A percentile compares a stretch with the other conserved stretches of the same genome.
phyloP scores from a whole-genome alignment of 1,140 invertebrate genomes.

The Frieseomelitta varia region DNA sequence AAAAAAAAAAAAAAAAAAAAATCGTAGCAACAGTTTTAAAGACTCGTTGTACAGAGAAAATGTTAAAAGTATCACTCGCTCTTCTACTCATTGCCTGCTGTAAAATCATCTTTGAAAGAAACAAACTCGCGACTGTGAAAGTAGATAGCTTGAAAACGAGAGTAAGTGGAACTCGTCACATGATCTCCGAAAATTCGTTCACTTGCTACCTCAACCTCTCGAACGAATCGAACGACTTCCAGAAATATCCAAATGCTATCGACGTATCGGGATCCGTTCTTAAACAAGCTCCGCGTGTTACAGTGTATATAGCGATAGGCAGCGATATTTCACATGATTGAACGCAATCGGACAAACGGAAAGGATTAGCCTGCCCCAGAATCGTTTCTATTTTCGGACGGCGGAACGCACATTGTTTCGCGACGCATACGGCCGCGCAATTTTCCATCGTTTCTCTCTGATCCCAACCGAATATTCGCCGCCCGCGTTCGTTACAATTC shows the following conservation, averaged over 20 bases:
- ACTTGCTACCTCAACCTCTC: not conserved
- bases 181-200: no score
- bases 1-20: no score
- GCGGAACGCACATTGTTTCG: not conserved
- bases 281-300: not conserved
- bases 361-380: not conserved
- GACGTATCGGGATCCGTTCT: not conserved
- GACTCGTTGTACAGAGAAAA: no score
- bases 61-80: no score
- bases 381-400: conserved; percentile 7
- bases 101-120: no score
- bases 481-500: not conserved
- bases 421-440: not conserved
- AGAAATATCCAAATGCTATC: not conserved
- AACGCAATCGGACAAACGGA: not conserved
- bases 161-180: no score
- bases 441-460: not conserved
- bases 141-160: no score
- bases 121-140: no score
- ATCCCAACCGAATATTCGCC: conserved; percentile 1
- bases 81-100: no score
- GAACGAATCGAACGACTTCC: not conserved
- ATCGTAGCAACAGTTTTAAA: no score
- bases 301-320: no score
- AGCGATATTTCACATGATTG: not conserved